Percentiles rank a stretch among this genome's conserved stretches.
Conservation (phyloP, 2,888 invertebrate genomes). For the Himalopsyche kuldschensis region DNA sequence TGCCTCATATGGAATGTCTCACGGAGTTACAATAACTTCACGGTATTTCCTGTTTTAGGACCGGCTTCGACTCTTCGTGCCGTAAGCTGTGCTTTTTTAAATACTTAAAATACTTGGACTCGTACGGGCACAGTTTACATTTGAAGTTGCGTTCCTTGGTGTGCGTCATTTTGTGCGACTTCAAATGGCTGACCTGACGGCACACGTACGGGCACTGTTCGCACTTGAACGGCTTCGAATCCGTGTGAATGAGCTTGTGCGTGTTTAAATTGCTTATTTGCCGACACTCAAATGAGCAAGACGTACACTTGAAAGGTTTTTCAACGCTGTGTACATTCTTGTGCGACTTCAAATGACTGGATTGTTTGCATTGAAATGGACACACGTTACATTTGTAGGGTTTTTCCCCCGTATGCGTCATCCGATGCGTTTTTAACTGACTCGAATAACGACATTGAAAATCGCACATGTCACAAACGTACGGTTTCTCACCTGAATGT, state of each 20-base stretch:
- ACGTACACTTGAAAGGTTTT: neutral
- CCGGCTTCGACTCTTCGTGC: neutral
- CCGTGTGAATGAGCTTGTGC: neutral
- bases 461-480: neutral
- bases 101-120: too few species aligned
- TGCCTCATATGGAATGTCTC: too few species aligned
- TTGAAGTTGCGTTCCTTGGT: neutral
- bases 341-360: neutral
- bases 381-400: neutral
- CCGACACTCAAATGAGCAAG: neutral
- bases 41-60: too few species aligned
- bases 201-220: neutral
- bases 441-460: too few species aligned
- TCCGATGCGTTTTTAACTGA: too few species aligned
- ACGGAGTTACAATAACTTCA: too few species aligned
- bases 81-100: too few species aligned
- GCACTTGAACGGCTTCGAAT: neutral
- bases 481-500: neutral
- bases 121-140: neutral
- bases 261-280: neutral
- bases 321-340: neutral
- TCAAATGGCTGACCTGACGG: neutral
- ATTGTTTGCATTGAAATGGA: neutral
- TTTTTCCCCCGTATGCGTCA: neutral
- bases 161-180: slow-evolving; percentile 6